Conservation (phyloP, 2,888 invertebrate genomes). For the Watsonalla binaria region DNA sequence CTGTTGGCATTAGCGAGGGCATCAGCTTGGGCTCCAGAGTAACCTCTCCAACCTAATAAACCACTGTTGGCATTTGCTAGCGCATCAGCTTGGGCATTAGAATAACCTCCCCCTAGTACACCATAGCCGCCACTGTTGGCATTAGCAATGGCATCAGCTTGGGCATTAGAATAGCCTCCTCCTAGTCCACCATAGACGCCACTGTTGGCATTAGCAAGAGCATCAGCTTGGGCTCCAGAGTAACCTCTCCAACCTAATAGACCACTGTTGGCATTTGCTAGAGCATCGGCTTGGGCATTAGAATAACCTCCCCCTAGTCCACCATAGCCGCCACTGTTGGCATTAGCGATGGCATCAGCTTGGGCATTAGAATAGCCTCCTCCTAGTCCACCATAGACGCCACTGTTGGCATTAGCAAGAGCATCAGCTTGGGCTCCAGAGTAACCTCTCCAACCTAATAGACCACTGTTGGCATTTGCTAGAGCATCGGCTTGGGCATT, state of each 20-base stretch:
- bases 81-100: constrained; percentile 12
- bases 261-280: constrained; percentile 9
- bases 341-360: constrained; percentile 13
- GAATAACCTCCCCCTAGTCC: constrained; percentile 15
- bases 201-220: constrained; percentile 5
- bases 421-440: constrained; percentile 5
- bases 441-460: constrained; percentile 8
- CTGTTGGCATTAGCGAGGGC: constrained; percentile 1
- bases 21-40: constrained; percentile 10
- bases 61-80: constrained; percentile 6
- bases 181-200: constrained; percentile 7
- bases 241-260: constrained; percentile 1
- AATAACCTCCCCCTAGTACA: constrained; percentile 1
- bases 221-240: constrained; percentile 8
- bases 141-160: constrained; percentile 4
- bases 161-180: neutral
- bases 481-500: constrained; percentile 8
- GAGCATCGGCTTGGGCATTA: constrained; percentile 15
- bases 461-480: constrained; percentile 4
- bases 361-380: constrained; percentile 6
- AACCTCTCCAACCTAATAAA: constrained; percentile 10
- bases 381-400: constrained; percentile 4
- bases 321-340: constrained; percentile 12
- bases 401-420: constrained; percentile 1
- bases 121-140: constrained; percentile 3